Percentiles rank a stretch among this genome's conserved stretches.
Conservation (phyloP, 2,113 vertebrate genomes). For the Gallinago media region DNA sequence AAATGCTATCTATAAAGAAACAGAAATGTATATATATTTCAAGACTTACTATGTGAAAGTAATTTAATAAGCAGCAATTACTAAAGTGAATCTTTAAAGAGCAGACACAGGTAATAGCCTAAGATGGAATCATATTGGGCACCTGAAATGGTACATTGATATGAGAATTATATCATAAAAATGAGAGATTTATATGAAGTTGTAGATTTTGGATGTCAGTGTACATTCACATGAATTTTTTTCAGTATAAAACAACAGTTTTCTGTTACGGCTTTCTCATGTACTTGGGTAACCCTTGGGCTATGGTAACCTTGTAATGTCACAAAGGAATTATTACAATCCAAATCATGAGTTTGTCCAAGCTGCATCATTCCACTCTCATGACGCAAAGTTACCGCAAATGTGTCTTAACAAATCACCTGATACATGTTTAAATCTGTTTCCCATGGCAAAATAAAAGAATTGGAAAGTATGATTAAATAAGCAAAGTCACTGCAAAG, state of each 20-base stretch:
- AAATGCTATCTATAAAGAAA: neutral
- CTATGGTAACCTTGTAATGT: neutral
- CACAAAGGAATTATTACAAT: neutral
- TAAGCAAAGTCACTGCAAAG: neutral
- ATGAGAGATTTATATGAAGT: neutral
- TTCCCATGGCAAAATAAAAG: neutral
- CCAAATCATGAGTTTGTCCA: slow-evolving; percentile 18
- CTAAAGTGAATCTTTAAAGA: neutral
- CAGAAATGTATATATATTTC: neutral
- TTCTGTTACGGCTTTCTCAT: neutral
- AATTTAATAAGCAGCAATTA: neutral
- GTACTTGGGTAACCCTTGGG: neutral
- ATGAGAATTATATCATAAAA: neutral
- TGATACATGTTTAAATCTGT: neutral
- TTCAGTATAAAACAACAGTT: neutral
- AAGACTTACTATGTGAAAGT: neutral
- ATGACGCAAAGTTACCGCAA: neutral
- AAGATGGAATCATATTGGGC: neutral
- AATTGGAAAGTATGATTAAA: neutral
- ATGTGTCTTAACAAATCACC: slow-evolving; percentile 12
- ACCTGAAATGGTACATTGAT: neutral
- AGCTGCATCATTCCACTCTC: neutral
- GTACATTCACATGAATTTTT: neutral
- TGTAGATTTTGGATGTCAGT: neutral
- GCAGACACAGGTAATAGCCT: neutral